phyloP scores from a whole-genome alignment of 2,888 invertebrate genomes.

The Neuroscelio doddi region DNA sequence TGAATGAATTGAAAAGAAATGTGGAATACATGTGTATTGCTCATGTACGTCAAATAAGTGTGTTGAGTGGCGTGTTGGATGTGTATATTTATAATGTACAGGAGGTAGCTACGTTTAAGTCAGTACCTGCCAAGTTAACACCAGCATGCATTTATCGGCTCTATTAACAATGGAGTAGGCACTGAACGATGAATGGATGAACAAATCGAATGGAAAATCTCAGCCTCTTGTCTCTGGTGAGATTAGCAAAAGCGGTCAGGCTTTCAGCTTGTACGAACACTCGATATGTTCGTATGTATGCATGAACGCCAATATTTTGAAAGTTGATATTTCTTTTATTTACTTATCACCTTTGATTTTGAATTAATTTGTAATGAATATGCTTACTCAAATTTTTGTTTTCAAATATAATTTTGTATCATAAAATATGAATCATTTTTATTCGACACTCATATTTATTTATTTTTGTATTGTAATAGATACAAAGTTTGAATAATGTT shows the following conservation, averaged over 20 bases:
- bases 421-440: too few species aligned
- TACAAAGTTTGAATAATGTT: too few species aligned
- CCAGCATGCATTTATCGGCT: conserved; percentile 44
- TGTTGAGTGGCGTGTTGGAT: not conserved
- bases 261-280: conserved; percentile 43
- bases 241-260: conserved; percentile 49
- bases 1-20: too few species aligned
- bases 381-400: too few species aligned
- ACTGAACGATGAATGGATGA: conserved; percentile 47
- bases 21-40: not conserved
- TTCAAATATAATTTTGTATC: too few species aligned
- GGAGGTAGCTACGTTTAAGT: conserved; percentile 41
- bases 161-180: conserved; percentile 45
- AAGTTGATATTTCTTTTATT: conserved; percentile 38
- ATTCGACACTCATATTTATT: too few species aligned
- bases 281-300: conserved; percentile 36
- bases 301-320: conserved; percentile 21
- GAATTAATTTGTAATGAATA: too few species aligned
- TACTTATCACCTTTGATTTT: conserved; percentile 39
- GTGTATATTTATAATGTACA: conserved; percentile 27
- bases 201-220: conserved; percentile 49
- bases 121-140: conserved; percentile 46
- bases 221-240: conserved; percentile 45
- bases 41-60: not conserved
- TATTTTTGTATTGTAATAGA: too few species aligned